Evolutionary conservation across 2,113 vertebrate genomes (phyloP).

Genomic region (Lepidothrix coronata): DNA sequence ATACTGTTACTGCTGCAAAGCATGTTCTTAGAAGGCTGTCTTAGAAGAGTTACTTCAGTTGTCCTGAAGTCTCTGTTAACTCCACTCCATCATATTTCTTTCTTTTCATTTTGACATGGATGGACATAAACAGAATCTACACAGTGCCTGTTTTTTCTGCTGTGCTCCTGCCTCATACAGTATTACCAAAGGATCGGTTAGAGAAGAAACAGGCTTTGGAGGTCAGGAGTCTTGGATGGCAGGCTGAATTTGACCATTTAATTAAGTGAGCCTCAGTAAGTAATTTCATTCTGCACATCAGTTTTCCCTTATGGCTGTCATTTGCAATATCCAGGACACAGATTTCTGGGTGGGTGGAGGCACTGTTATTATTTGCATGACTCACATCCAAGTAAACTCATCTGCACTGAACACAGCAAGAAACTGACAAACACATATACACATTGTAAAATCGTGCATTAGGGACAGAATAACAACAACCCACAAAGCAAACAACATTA

Average conservation of each 20-base stretch:
- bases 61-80: background rate
- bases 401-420: background rate
- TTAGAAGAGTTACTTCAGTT: background rate
- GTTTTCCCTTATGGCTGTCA: background rate
- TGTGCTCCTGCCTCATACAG: background rate
- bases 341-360: background rate
- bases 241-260: background rate
- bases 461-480: background rate
- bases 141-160: accelerated
- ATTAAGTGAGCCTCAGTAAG: background rate
- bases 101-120: background rate
- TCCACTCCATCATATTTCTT: background rate
- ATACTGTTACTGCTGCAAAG: background rate
- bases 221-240: background rate
- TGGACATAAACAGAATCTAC: background rate
- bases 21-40: background rate
- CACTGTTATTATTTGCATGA: background rate
- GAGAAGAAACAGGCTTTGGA: background rate
- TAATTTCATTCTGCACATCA: background rate
- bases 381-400: background rate
- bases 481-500: background rate
- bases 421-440: background rate
- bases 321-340: background rate
- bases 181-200: background rate
- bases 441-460: background rate